Evolutionary conservation across 1,140 invertebrate genomes (phyloP), one percentile per base, ranked within the genome.

Genomic region (Megalopta genalis): DNA sequence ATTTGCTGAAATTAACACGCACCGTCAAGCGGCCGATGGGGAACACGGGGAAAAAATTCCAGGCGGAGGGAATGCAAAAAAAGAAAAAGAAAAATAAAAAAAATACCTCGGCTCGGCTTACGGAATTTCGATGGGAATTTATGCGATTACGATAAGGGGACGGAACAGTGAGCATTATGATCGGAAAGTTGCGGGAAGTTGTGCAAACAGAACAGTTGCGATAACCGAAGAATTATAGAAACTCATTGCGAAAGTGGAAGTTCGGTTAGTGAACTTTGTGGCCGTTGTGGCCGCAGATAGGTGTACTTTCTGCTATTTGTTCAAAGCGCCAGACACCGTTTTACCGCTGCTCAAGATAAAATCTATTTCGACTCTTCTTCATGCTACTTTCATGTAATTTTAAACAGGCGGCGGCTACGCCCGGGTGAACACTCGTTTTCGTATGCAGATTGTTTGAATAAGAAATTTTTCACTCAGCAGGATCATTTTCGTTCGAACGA

Each of bases 221-320:
- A 83, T 83, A 83, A 78, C 70, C 49, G 68, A 76, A 72, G 74
- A 82, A 83, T 82, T 73, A 59, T 68, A 49, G 69, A 67, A 76
- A 74, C 77, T 82, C 69, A 72, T 82, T 77, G 63, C 77, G 39
- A 71, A 82, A 52, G 16, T 52, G 49, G 16, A 52, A 77, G 67
- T 83, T 83, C 62, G 27, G 67, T 62, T 52, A 63, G 18, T 54
- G 59, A 68, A 65, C 62, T 60, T 66, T 57, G 10, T 54, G 16
- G 16, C 42, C 16, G 42, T 66, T 57, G 10, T 46, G 16, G 16
- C 32, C 21, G 42, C 27, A 73, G 78, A 81, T 81, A n/a, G 14
- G 32, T 46, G 59, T 66, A 23, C 54, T 23, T 60, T 60, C 23
- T 14, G 9, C 23, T 25, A 12, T 25, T 25, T 52, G 23, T 6